Evolutionary conservation across 2,797 vertebrate genomes (phyloP).

Genomic region (Amblyraja radiata): DNA sequence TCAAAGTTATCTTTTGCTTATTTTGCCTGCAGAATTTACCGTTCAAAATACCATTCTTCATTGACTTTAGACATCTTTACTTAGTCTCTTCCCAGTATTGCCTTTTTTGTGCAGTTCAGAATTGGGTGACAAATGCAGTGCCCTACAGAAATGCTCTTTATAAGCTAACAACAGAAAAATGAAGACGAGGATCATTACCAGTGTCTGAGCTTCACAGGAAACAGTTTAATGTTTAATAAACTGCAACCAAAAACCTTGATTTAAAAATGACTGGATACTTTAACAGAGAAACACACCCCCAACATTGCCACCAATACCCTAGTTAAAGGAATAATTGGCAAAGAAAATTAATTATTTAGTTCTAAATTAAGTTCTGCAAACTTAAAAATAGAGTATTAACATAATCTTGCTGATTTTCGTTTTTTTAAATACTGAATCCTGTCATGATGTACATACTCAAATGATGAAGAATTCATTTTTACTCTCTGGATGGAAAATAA

Average conservation of each 20-base stretch:
- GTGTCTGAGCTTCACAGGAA: background rate
- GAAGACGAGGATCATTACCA: background rate
- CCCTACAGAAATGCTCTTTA: constrained; percentile 34
- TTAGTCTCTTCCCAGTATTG: constrained; percentile 36
- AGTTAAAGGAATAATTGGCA: background rate
- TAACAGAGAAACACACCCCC: background rate
- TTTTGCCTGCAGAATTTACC: constrained; percentile 38
- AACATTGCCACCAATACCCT: background rate
- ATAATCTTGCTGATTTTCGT: background rate
- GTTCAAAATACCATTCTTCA: constrained; percentile 38
- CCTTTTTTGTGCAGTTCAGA: constrained; percentile 29
- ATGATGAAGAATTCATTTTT: background rate
- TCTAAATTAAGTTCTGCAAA: background rate
- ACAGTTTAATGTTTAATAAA: background rate
- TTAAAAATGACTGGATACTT: background rate
- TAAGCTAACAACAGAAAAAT: constrained; percentile 10
- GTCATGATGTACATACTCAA: background rate
- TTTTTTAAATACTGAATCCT: background rate
- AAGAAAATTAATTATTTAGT: background rate
- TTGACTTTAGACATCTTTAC: constrained; percentile 37
- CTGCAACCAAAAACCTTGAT: background rate
- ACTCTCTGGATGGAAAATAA: background rate
- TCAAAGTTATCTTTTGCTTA: constrained; percentile 38
- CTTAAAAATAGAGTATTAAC: background rate
- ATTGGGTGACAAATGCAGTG: constrained; percentile 34